Evolutionary conservation across 2,888 invertebrate species (phyloP).

Genomic region (Leptopterna dolabrata): DNA sequence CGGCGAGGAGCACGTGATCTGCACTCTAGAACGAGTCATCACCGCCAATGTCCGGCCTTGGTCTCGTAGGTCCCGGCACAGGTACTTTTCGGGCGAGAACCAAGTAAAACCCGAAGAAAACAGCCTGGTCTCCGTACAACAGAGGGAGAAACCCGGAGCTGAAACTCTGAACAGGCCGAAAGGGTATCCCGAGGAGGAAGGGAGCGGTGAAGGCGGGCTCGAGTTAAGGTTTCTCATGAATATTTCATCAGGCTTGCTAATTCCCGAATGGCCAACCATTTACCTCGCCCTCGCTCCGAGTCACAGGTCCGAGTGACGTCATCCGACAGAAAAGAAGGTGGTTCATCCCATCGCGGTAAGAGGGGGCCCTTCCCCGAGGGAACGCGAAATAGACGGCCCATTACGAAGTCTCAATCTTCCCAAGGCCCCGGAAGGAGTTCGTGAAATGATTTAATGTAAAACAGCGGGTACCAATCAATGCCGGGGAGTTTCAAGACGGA

Average conservation of each 20-base stretch:
- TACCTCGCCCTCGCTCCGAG: not conserved
- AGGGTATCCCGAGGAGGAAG: not conserved
- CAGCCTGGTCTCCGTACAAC: not conserved
- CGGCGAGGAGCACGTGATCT: too few species aligned
- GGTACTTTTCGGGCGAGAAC: not conserved
- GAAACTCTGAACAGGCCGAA: not conserved
- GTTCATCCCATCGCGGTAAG: not conserved
- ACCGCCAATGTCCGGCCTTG: too few species aligned
- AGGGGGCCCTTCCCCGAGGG: not conserved
- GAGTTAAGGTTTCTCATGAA: not conserved
- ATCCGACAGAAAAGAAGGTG: not conserved
- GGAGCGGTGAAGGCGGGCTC: not conserved
- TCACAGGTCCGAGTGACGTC: not conserved
- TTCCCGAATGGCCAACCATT: slow-evolving; percentile 11
- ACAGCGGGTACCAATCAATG: too few species aligned
- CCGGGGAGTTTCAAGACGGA: too few species aligned
- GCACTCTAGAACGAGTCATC: too few species aligned
- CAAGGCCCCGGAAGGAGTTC: not conserved
- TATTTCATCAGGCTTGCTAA: slow-evolving; percentile 11
- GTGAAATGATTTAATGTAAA: too few species aligned
- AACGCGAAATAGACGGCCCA: not conserved
- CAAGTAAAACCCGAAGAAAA: not conserved
- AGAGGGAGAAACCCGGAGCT: not conserved
- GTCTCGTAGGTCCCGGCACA: too few species aligned
- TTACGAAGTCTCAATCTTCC: not conserved